phyloP scores from a whole-genome alignment of 2,797 vertebrate genomes.

The Alfaro cultratus region DNA sequence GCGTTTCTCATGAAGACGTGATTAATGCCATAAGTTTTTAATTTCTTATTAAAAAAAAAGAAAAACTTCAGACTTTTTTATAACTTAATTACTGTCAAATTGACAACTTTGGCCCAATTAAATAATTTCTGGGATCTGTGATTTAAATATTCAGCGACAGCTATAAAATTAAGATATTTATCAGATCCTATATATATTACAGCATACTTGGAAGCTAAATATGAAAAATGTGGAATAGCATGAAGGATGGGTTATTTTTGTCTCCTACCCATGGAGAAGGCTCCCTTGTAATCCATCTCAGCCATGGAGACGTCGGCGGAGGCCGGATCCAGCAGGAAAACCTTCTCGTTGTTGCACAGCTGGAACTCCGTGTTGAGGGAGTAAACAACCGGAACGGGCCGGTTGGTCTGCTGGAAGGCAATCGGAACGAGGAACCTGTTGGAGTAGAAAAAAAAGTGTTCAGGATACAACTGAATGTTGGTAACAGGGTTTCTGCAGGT shows the following conservation, averaged over 20 bases:
- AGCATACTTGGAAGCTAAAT: background rate
- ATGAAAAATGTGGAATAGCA: background rate
- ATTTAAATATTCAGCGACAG: background rate
- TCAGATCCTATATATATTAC: background rate
- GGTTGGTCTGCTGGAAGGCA: slow-evolving; percentile 97
- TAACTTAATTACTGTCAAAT: no score
- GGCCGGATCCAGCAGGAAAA: slow-evolving; percentile 94
- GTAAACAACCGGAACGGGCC: slow-evolving; percentile 94
- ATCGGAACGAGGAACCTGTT: slow-evolving; percentile 94
- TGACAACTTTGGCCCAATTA: background rate
- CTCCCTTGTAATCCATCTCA: slow-evolving; percentile 99
- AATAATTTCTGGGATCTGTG: background rate
- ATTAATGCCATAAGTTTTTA: no score
- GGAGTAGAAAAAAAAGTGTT: background rate
- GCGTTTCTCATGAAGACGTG: no score
- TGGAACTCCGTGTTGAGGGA: slow-evolving; percentile 98
- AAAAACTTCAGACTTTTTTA: no score
- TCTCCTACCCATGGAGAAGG: slow-evolving; percentile 93
- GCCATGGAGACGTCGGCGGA: slow-evolving; percentile 87
- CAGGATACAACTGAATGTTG: background rate
- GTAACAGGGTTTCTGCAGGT: background rate
- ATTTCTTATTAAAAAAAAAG: no score
- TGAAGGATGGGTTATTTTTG: background rate
- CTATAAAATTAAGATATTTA: background rate
- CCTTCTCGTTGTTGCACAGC: slow-evolving; percentile 97